Base-by-base conservation (phyloP, 2,888 invertebrate genomes). In the Spilosoma lubricipeda region DNA sequence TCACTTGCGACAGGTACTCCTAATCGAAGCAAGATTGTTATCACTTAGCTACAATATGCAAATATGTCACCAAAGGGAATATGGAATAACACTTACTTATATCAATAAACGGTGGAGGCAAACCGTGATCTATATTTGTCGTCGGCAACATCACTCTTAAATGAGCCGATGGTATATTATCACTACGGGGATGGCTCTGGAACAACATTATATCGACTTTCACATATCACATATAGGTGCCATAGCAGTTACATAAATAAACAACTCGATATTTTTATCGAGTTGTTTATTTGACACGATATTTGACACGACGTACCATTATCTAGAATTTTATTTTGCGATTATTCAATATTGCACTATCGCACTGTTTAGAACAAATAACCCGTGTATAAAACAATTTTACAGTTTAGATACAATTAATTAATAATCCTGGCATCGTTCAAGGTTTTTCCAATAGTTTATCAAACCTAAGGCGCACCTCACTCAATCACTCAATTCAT, bases 141-240 rank as follows among this genome's bases (percentile, higher is more conserved):
- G 91, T 82, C 48, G 95, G 94, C 80, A 95, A 85, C 79, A 95
- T 93, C 73, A 95, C 95, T 84, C 94, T 89, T 63, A 95, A 88
- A 77, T 94, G 95, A 72, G 92, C 88, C 82, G 93, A 84, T 63
- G 92, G 90, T 76, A 92, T 86, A 84, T 87, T 92, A 77, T 95
- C 95, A 83, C 85, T 87, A 77, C 92, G 90, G 80, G 89, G 84
- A 80, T 92, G 90, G 85, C 86, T 94, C 95, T 95, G 92, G 82
- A 93, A 93, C 73, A 71, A 71, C 80, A 90, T 85, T 82, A 86
- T 78, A 86, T 84, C 75, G 73, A 90, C 90, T 91, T 92, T 92
- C 90, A 91, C 90, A 89, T 85, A 87, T 84, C 84, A 85, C 86
- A 80, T 77, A 81, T 79, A 84, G 85, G 52, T 85, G 89, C 85